Percentiles rank a stretch among this genome's conserved stretches.
phyloP scores from a whole-genome alignment of 2,113 vertebrate species.

The Ranitomeya variabilis region DNA sequence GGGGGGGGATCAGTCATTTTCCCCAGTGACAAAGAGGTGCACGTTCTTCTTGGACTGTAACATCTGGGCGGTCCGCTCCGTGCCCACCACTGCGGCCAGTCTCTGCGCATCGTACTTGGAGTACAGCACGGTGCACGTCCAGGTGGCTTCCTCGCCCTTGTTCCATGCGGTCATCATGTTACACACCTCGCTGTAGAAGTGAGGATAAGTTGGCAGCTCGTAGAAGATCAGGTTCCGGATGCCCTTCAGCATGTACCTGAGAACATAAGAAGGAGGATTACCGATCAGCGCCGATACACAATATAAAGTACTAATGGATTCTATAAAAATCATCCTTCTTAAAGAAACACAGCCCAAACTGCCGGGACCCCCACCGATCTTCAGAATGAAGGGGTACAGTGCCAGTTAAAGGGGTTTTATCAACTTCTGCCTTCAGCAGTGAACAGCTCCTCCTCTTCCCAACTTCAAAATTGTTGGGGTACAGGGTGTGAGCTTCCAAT shows the following conservation, averaged over 20 bases:
- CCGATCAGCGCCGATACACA: neutral
- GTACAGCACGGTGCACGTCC: slow-evolving; percentile 92
- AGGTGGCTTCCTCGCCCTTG: slow-evolving; percentile 79
- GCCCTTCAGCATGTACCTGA: slow-evolving; percentile 89
- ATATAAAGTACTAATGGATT: no score
- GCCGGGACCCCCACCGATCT: no score
- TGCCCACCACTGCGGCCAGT: slow-evolving; percentile 83
- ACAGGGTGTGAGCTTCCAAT: no score
- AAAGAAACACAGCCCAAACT: no score
- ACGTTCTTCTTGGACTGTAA: slow-evolving; percentile 85
- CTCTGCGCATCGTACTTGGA: slow-evolving; percentile 89
- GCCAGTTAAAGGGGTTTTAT: no score
- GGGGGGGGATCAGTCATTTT: slow-evolving; percentile 65
- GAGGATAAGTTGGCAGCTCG: slow-evolving; percentile 87
- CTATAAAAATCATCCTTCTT: no score
- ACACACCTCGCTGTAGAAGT: slow-evolving; percentile 96
- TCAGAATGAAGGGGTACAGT: no score
- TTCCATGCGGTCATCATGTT: slow-evolving; percentile 86
- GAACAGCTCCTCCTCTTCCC: no score
- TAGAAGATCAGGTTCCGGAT: slow-evolving; percentile 95
- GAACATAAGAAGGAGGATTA: neutral
- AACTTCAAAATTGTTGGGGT: no score
- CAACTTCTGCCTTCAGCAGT: no score
- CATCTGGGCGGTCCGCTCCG: slow-evolving; percentile 91
- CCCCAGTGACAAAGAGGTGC: slow-evolving; percentile 94